These are phyloP conservation scores for Acanthurus tractus DNA, from an alignment of 2,797 vertebrate genomes.

Conservation along the genomic window DNA sequence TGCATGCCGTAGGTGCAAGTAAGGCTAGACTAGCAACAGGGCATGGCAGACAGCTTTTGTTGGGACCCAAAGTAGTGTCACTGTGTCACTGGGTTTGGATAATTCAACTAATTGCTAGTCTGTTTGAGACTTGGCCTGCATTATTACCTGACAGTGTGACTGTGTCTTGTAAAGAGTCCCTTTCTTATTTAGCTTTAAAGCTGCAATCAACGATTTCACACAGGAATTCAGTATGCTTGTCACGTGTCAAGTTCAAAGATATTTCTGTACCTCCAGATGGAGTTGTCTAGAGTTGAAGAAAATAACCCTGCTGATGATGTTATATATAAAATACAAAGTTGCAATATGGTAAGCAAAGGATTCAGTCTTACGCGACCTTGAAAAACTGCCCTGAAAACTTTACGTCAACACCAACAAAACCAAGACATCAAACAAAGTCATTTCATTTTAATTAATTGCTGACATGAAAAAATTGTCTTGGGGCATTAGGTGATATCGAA, in stretches of 20 bases:
- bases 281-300: background rate
- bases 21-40: background rate
- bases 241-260: background rate
- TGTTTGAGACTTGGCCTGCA: background rate
- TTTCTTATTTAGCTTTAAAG: background rate
- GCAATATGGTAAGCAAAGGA: background rate
- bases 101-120: background rate
- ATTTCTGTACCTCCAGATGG: background rate
- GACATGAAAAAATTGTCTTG: no score
- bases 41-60: background rate
- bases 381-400: no score
- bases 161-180: background rate
- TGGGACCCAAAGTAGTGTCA: background rate
- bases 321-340: background rate
- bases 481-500: no score
- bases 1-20: constrained; percentile 32
- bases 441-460: no score
- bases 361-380: background rate
- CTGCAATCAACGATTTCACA: background rate
- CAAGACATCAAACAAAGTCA: no score
- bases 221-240: background rate
- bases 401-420: no score
- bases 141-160: background rate
- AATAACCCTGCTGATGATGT: background rate
- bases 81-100: background rate